Evolutionary conservation across 2,113 vertebrate species (phyloP).

Genomic region (Azemiops feae): DNA sequence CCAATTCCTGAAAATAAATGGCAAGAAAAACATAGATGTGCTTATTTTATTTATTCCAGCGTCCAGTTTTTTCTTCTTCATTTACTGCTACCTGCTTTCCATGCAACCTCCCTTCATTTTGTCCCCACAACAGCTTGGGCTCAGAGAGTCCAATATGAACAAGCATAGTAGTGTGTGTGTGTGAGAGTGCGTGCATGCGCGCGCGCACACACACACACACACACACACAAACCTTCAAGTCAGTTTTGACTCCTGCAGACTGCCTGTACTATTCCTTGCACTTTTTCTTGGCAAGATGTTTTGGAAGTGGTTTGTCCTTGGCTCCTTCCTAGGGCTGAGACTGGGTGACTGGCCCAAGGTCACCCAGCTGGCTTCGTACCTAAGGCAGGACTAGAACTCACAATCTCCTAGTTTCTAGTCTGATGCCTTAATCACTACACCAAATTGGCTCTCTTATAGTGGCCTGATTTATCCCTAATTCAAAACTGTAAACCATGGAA

Average conservation of each 20-base stretch:
- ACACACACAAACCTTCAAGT: not conserved
- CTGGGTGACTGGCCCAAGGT: not conserved
- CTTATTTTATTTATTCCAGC: not conserved
- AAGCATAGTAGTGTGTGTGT: not conserved
- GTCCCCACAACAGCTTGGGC: not conserved
- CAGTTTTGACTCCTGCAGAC: not conserved
- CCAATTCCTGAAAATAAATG: not conserved
- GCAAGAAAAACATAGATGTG: not conserved
- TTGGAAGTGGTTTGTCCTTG: not conserved
- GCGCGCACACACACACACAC: too few relatives aligned
- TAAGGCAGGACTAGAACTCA: not conserved
- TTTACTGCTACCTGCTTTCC: not conserved
- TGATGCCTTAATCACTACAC: not conserved
- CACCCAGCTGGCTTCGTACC: not conserved
- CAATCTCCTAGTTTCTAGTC: not conserved
- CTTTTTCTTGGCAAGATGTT: not conserved
- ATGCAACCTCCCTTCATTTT: not conserved
- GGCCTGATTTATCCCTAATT: not conserved
- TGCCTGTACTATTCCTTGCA: not conserved
- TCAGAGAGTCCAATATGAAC: not conserved
- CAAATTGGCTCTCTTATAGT: not conserved
- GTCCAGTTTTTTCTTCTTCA: not conserved
- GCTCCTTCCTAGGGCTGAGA: not conserved
- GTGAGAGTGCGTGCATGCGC: not conserved
- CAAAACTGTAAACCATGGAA: not conserved